Base-by-base conservation (phyloP, 1,140 invertebrate genomes). In the Aethina tumida region DNA sequence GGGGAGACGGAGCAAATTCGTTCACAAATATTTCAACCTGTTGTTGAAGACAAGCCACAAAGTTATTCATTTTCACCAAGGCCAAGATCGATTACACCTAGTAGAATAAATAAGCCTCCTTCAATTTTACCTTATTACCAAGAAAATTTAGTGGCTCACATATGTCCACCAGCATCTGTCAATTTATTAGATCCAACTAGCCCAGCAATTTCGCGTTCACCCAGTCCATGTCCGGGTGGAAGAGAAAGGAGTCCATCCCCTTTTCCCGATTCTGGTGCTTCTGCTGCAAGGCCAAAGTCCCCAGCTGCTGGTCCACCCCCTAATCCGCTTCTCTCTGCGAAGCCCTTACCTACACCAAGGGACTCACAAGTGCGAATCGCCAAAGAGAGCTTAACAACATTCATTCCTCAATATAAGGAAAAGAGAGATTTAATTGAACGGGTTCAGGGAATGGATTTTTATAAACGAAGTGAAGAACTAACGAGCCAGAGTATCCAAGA, bases 121-220 rank as follows among this genome's bases (percentile, higher is more conserved):
- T 72, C 75, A 8, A 65, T 74, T 35, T 66, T 78, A 38, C 76
- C 76, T 12, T 71, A 70, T 54, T 79, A 79, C 53, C 75, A 79
- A 56, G 71, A 73, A 58, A 76, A 75, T 59, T 66, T 79, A 43
- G 68, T 71, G 24, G 65, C 71, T 27, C 67, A 74, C 12, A 71
- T 73, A 49, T 68, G 70, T 45, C 36, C 56, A 24, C 67, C 75
- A 4, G 54, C 69, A 0, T 67, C 72, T 53, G 65, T 63, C 15
- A 66, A 70, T 29, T 49, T 68, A 21, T 75, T 70, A 42, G 66
- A 76, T 44, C 70, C 71, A 13, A 64, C 60, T 18, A 69, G 63
- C 48, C 67, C 66, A 12, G 68, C 67, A 49, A 56, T 58, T n/a
- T 72, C 68, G 25, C 58, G 70, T 36, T 75, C 74, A 2, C 71